A percentile compares a stretch with the other conserved stretches of the same genome.
These are phyloP conservation scores for Botia kubotai DNA, from an alignment of 2,797 vertebrate species.

Conservation along the genomic window DNA sequence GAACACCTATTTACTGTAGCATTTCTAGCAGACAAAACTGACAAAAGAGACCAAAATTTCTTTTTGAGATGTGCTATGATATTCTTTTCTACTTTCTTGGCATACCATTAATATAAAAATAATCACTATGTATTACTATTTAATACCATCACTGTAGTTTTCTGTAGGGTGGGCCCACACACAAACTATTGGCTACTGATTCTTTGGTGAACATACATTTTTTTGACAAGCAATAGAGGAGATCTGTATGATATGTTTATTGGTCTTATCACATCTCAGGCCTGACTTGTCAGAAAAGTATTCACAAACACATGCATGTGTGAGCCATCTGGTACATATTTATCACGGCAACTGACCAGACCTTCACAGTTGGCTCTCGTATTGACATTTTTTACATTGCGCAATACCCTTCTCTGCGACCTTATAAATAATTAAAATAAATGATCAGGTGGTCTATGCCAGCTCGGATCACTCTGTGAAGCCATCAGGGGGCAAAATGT, in stretches of 20 bases:
- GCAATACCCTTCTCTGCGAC: conserved; percentile 53
- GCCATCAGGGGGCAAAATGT: conserved; percentile 5
- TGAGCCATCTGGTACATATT: conserved; percentile 76
- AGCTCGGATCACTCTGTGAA: conserved; percentile 24
- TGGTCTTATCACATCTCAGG: conserved; percentile 65
- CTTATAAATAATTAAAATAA: conserved; percentile 60
- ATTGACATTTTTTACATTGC: conserved; percentile 60
- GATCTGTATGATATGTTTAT: conserved; percentile 59
- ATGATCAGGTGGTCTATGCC: conserved; percentile 44
- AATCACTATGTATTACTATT: neutral
- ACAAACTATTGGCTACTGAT: neutral
- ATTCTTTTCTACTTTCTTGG: neutral
- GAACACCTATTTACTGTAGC: neutral
- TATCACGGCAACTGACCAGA: conserved; percentile 71
- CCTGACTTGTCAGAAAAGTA: conserved; percentile 72
- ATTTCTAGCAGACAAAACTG: neutral
- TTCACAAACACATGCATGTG: conserved; percentile 74
- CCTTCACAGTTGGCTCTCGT: conserved; percentile 68
- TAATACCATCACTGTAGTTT: neutral
- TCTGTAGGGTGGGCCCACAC: neutral
- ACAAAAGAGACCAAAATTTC: neutral
- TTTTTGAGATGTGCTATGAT: neutral
- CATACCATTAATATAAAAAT: neutral
- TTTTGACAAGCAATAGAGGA: conserved; percentile 15
- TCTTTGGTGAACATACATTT: neutral